Evolutionary conservation across 2,797 vertebrate species (phyloP), one percentile per base, ranked within the genome.

Genomic region (Clarias laeviceps): DNA sequence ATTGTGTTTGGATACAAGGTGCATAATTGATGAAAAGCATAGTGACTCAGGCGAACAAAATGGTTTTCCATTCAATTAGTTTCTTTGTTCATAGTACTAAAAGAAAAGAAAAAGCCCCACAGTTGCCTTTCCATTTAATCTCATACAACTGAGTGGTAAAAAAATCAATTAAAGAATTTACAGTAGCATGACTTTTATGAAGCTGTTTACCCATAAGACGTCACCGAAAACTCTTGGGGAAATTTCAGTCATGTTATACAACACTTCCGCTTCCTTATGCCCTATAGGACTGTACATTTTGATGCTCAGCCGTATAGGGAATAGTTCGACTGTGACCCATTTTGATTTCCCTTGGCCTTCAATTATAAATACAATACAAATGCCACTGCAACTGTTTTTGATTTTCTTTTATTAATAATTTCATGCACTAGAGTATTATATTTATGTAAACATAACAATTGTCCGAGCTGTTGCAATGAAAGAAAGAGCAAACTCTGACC

Each of bases 81-180:
- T 81, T 82, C 84, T 84, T 81, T 81, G 84, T 86, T 86, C 24
- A 72, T 45, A 57, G 73, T 59, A 86, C 59, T 85, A 40, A 86
- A 87, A 81, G 57, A 45, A 66, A 87, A 57, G 69, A 62, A 80
- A 80, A 73, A 73, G n/a, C 29, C 82, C 27, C 54, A 81, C 29
- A 64, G 76, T 68, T n/a, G 77, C 68, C 82, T 81, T 81, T 84
- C 62, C 68, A 87, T 84, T 87, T 84, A 73, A 84, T 87, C 86
- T 87, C 82, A 87, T 87, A 87, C 61, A 61, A 81, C 69, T 84
- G 86, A 87, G 82, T 87, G 86, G 82, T 81, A 68, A 69, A 62
- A 62, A 88, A 88, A 88, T 88, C 87, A 84, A 88, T 88, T 88
- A 88, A 88, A 86, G 77, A 88, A 88, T 88, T 88, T 88, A 88